A percentile compares a stretch with the other conserved stretches of the same genome.
phyloP scores from a whole-genome alignment of 2,888 invertebrate species.

The Agrochola litura region DNA sequence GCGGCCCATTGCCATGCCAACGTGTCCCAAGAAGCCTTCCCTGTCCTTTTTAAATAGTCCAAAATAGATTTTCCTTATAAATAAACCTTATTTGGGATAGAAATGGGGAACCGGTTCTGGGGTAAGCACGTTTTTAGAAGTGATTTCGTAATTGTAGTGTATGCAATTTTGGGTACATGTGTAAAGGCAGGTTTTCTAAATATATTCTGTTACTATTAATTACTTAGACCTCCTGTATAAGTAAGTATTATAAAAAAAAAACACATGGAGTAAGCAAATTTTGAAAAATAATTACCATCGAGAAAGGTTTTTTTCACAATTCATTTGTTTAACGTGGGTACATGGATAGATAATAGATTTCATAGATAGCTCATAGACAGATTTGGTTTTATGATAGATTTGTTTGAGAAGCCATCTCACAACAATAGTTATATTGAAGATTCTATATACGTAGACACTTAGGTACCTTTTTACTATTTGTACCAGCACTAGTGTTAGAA shows the following conservation, averaged over 20 bases:
- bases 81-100: slow-evolving; percentile 40
- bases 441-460: no score
- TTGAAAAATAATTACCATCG: no score
- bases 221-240: background rate
- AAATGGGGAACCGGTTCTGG: background rate
- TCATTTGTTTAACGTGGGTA: no score
- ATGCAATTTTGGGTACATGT: background rate
- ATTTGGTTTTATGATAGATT: background rate
- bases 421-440: background rate
- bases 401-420: background rate
- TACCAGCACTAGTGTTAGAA: background rate
- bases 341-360: no score
- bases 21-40: slow-evolving; percentile 22
- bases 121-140: background rate
- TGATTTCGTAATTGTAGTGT: background rate
- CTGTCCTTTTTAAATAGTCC: slow-evolving; percentile 47
- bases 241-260: background rate
- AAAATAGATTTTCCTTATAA: slow-evolving; percentile 57
- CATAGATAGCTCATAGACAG: no score
- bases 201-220: background rate
- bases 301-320: no score
- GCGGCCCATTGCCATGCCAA: slow-evolving; percentile 57
- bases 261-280: no score
- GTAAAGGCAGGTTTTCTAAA: background rate
- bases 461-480: background rate